Evolutionary conservation across 2,113 vertebrate genomes (phyloP).

Genomic region (Vimba vimba): DNA sequence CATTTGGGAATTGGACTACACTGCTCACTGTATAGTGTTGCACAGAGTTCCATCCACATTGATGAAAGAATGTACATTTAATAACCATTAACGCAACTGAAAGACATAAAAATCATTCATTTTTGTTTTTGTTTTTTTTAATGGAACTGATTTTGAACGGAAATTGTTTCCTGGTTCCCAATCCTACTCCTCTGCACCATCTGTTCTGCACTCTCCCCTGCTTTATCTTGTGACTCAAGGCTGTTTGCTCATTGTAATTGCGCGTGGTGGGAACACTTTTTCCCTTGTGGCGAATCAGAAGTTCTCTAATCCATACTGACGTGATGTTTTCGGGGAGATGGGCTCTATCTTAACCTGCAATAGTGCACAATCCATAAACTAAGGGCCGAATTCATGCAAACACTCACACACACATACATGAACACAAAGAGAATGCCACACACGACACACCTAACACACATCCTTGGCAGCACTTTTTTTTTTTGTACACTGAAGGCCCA

Average conservation of each 20-base stretch:
- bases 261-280: constrained; percentile 71
- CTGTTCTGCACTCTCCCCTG: constrained; percentile 40
- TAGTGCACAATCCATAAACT: constrained; percentile 51
- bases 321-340: constrained; percentile 59
- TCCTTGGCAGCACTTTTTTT: constrained; percentile 33
- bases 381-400: constrained; percentile 18
- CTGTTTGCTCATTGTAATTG: constrained; percentile 88
- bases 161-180: background rate
- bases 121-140: background rate
- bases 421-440: background rate
- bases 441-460: constrained; percentile 21
- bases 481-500: constrained; percentile 8
- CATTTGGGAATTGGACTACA: background rate
- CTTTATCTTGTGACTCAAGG: constrained; percentile 72
- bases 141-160: background rate
- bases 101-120: background rate
- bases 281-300: constrained; percentile 71
- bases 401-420: constrained; percentile 17
- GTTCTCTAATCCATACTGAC: constrained; percentile 85
- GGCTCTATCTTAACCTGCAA: constrained; percentile 64
- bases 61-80: background rate
- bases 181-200: constrained; percentile 34
- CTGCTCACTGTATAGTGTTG: background rate
- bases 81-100: background rate
- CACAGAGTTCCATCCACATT: background rate